phyloP scores from a whole-genome alignment of 2,113 vertebrate genomes.

The Lamprologus speciosus region DNA sequence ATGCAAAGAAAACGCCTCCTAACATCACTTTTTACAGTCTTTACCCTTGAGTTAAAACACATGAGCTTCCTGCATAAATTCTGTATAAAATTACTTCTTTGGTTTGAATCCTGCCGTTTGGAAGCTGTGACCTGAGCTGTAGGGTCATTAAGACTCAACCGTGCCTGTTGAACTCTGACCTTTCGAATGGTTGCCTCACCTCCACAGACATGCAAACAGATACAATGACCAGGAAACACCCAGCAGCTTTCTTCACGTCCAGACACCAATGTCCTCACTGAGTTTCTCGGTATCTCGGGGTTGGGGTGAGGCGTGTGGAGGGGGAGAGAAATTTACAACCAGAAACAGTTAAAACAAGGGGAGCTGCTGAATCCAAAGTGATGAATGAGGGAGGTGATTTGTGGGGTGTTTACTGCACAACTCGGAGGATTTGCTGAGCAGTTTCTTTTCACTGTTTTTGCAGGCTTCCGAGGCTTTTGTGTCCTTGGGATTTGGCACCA shows the following conservation, averaged over 20 bases:
- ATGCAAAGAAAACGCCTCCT: background rate
- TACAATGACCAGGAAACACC: constrained; percentile 71
- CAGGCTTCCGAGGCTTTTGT: background rate
- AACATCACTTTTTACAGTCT: background rate
- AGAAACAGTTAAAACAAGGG: constrained; percentile 61
- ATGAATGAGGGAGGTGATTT: constrained; percentile 60
- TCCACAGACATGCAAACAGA: constrained; percentile 7
- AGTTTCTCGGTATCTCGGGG: constrained; percentile 18
- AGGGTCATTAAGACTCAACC: background rate
- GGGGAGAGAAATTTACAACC: constrained; percentile 68
- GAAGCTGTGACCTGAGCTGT: background rate
- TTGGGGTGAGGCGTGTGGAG: background rate
- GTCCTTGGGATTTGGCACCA: background rate
- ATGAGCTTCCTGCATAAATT: background rate
- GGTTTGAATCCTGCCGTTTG: accelerated
- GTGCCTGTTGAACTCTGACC: constrained; percentile 44
- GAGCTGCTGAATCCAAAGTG: constrained; percentile 55
- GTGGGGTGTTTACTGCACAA: constrained; percentile 49
- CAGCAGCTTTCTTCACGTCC: constrained; percentile 48
- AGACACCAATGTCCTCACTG: constrained; percentile 20
- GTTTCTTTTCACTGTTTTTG: background rate
- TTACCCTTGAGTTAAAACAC: background rate
- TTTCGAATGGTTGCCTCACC: constrained; percentile 3
- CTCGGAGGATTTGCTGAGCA: constrained; percentile 18
- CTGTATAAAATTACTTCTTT: background rate